phyloP scores from a whole-genome alignment of 1,140 invertebrate species.

The Sycophila sp. region DNA sequence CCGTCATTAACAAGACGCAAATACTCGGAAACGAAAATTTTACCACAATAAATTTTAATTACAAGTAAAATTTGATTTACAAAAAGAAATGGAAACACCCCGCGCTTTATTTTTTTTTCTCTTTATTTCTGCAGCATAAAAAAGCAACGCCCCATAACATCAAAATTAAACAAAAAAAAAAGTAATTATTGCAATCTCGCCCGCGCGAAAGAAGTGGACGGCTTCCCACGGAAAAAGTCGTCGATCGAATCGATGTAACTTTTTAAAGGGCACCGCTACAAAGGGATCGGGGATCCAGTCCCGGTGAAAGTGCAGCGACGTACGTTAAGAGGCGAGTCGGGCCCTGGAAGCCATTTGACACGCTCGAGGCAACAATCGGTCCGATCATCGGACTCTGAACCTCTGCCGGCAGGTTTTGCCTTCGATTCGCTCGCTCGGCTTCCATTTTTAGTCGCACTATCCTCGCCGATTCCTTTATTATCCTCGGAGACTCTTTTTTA shows the following conservation, averaged over 20 bases:
- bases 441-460: background rate
- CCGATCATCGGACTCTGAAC: constrained; percentile 21
- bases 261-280: background rate
- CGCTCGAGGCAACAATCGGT: constrained; percentile 32
- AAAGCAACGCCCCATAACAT: too few relatives aligned
- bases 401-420: constrained; percentile 20
- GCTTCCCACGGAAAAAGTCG: background rate
- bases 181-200: too few relatives aligned
- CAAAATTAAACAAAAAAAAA: too few relatives aligned
- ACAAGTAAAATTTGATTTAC: too few relatives aligned
- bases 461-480: constrained; percentile 8
- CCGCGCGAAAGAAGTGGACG: too few relatives aligned
- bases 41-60: too few relatives aligned
- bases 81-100: too few relatives aligned
- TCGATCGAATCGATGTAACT: background rate
- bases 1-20: too few relatives aligned
- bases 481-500: too few relatives aligned
- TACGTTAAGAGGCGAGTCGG: background rate
- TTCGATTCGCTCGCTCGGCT: too few relatives aligned
- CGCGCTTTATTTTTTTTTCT: background rate
- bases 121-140: too few relatives aligned
- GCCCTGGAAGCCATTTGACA: constrained; percentile 12
- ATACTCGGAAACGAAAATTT: too few relatives aligned
- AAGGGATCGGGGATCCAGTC: background rate
- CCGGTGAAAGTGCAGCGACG: constrained; percentile 2